phyloP scores from a whole-genome alignment of 2,113 vertebrate species.

The Scolopax mira region DNA sequence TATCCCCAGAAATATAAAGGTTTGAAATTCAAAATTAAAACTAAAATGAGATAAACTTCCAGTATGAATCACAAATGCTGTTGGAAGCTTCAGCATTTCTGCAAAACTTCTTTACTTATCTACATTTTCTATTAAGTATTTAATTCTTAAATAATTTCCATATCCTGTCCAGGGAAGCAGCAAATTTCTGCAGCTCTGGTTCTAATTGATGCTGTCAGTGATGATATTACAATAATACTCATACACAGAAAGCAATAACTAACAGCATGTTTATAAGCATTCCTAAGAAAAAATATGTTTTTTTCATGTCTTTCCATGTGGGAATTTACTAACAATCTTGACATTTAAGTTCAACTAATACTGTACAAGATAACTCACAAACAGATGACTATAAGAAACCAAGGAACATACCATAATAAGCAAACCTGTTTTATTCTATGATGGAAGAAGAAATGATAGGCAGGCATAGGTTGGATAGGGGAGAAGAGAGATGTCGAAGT shows the following conservation, averaged over 20 bases:
- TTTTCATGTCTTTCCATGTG: neutral
- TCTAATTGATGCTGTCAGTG: neutral
- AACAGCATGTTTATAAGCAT: neutral
- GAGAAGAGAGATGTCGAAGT: neutral
- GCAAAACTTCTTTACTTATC: neutral
- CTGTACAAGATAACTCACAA: neutral
- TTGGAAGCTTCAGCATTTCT: neutral
- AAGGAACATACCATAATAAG: neutral
- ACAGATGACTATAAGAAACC: neutral
- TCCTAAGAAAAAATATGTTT: neutral
- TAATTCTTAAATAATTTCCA: neutral
- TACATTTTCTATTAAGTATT: neutral
- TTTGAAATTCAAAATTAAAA: neutral
- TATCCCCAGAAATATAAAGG: rapidly evolving
- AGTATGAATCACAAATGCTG: neutral
- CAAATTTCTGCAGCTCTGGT: neutral
- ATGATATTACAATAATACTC: neutral
- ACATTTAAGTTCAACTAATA: neutral
- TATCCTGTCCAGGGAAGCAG: neutral
- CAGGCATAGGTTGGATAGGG: rapidly evolving
- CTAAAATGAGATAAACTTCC: neutral
- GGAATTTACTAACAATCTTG: neutral
- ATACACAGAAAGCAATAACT: neutral
- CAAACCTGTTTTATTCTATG: neutral
- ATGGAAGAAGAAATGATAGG: neutral